Conservation (phyloP, 1,140 invertebrate species). For the Eueides isabella region DNA sequence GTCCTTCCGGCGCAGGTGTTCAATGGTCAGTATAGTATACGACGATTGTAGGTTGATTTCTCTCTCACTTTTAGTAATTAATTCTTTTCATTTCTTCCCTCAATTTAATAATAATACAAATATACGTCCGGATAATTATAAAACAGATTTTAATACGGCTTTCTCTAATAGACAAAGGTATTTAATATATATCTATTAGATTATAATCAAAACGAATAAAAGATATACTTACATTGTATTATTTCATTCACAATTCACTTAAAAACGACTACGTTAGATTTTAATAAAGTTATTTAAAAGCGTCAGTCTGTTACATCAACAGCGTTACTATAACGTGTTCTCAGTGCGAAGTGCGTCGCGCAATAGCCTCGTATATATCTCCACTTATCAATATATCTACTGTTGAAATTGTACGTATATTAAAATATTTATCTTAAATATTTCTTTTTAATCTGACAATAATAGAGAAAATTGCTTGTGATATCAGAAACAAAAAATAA, state of each 20-base stretch:
- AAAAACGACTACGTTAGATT: neutral
- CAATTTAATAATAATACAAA: too few species aligned
- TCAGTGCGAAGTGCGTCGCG: neutral
- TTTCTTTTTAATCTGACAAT: neutral
- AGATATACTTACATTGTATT: neutral
- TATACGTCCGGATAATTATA: too few species aligned
- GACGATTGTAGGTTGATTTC: too few species aligned
- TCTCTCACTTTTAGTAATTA: too few species aligned
- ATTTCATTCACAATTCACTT: conserved; percentile 9
- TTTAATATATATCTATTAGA: too few species aligned
- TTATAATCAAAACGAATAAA: too few species aligned
- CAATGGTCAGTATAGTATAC: too few species aligned
- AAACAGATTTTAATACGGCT: too few species aligned
- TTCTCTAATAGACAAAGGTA: too few species aligned
- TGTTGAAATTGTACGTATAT: neutral
- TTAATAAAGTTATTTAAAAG: neutral
- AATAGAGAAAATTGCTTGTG: neutral
- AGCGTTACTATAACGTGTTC: neutral
- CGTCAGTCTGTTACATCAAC: neutral
- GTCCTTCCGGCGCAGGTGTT: too few species aligned
- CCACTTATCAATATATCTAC: neutral
- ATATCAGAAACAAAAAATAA: too few species aligned
- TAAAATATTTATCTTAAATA: neutral
- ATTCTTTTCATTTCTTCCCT: too few species aligned
- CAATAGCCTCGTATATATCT: neutral